Percentiles rank a stretch among this genome's conserved stretches.
These are phyloP conservation scores for Coryphaenoides rupestris DNA, from an alignment of 2,113 vertebrate genomes.

Conservation along the genomic window DNA sequence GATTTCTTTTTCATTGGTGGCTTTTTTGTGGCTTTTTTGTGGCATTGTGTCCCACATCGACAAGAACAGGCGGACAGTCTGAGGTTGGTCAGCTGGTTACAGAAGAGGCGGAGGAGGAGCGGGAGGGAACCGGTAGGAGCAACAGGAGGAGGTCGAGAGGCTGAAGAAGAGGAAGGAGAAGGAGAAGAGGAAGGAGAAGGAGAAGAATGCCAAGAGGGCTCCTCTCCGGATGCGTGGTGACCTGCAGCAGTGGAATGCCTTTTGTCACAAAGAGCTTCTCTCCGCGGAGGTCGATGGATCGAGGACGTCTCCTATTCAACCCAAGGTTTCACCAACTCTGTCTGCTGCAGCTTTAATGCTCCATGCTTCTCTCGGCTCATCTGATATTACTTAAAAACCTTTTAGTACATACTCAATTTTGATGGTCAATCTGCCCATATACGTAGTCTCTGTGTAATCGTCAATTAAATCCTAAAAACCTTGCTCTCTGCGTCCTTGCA, in stretches of 20 bases:
- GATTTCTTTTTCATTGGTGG: too few species aligned
- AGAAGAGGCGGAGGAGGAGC: too few species aligned
- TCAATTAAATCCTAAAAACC: too few species aligned
- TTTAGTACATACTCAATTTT: neutral
- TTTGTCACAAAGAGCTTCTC: slow-evolving; percentile 73
- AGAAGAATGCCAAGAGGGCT: slow-evolving; percentile 16
- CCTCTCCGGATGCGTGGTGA: slow-evolving; percentile 27
- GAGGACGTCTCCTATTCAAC: slow-evolving; percentile 69
- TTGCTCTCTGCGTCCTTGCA: too few species aligned
- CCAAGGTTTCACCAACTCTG: slow-evolving; percentile 57
- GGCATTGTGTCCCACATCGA: too few species aligned
- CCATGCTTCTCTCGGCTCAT: slow-evolving; percentile 26
- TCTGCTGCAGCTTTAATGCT: slow-evolving; percentile 58
- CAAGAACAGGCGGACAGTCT: too few species aligned
- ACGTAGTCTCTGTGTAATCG: too few species aligned
- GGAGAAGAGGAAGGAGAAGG: slow-evolving; percentile 28
- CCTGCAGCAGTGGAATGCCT: slow-evolving; percentile 55
- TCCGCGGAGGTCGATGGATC: slow-evolving; percentile 60
- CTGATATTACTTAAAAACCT: slow-evolving; percentile 32
- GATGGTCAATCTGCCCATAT: neutral
- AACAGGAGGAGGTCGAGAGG: slow-evolving; percentile 28
- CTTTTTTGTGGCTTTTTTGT: too few species aligned
- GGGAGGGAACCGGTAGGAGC: too few species aligned
- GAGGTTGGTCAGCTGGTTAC: too few species aligned
- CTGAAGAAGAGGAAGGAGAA: slow-evolving; percentile 32